These are phyloP conservation scores for Maniola hyperantus DNA, from an alignment of 2,888 invertebrate genomes.

Conservation along the genomic window DNA sequence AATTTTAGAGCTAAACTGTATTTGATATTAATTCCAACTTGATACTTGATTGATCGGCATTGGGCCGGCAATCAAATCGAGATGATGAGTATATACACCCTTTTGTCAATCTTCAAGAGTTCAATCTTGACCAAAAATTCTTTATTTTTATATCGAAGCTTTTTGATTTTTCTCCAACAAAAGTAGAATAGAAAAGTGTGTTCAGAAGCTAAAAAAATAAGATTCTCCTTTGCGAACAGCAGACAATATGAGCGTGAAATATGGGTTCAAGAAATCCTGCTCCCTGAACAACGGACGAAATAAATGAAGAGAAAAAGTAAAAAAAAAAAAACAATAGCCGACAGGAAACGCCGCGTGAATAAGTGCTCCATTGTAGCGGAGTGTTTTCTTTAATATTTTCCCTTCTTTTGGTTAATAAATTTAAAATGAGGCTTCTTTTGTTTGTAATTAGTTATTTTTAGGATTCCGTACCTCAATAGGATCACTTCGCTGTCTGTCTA, in stretches of 20 bases:
- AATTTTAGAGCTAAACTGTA: too few relatives aligned
- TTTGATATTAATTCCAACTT: too few relatives aligned
- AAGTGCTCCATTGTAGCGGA: constrained; percentile 65
- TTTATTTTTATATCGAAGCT: not conserved
- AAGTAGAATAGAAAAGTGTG: constrained; percentile 12
- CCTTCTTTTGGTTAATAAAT: constrained; percentile 45
- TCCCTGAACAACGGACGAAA: constrained; percentile 65
- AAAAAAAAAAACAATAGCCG: constrained; percentile 64
- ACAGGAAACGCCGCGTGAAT: constrained; percentile 77
- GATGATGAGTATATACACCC: too few relatives aligned
- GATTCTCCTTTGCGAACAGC: constrained; percentile 55
- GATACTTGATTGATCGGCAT: too few relatives aligned
- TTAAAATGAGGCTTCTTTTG: constrained; percentile 37
- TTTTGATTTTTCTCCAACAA: constrained; percentile 20
- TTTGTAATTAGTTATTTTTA: constrained; percentile 26
- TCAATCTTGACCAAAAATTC: not conserved
- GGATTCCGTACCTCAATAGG: too few relatives aligned
- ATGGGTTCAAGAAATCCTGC: constrained; percentile 81
- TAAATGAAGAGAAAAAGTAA: constrained; percentile 79
- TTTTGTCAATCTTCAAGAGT: too few relatives aligned
- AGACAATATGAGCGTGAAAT: constrained; percentile 81
- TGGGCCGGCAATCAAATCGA: too few relatives aligned
- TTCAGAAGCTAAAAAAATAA: constrained; percentile 25
- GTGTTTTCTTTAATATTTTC: constrained; percentile 51
- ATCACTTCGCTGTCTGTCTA: too few relatives aligned